Percentiles rank a stretch among this genome's conserved stretches.
Evolutionary conservation across 1,140 invertebrate species (phyloP).

Genomic region (Zaprionus ornatus): DNA sequence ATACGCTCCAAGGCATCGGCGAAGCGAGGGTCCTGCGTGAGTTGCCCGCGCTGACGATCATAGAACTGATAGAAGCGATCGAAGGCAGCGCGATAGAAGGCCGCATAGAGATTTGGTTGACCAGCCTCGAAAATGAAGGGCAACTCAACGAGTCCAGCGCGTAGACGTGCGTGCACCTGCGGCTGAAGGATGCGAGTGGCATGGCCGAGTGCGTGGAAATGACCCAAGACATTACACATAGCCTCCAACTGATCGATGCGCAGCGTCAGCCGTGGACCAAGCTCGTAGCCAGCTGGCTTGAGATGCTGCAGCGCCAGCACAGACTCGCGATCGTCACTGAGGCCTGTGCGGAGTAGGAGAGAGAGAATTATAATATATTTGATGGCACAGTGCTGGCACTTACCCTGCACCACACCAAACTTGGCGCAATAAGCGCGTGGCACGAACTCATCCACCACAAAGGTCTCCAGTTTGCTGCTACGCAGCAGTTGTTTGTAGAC

Average conservation of each 20-base stretch:
- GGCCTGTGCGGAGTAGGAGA: conserved; percentile 17
- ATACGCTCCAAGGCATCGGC: conserved; percentile 49
- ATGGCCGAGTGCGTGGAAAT: conserved; percentile 75
- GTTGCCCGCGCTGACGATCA: conserved; percentile 36
- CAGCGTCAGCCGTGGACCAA: conserved; percentile 64
- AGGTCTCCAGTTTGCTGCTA: conserved; percentile 46
- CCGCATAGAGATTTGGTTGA: conserved; percentile 43
- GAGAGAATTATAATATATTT: background rate
- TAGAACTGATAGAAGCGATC: conserved; percentile 72
- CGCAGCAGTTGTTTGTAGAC: conserved; percentile 68
- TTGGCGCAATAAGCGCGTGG: conserved; percentile 60
- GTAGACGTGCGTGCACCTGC: conserved; percentile 49
- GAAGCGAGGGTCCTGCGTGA: conserved; percentile 23
- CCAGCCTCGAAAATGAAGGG: conserved; percentile 46
- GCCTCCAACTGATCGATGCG: conserved; percentile 65
- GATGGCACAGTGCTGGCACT: background rate
- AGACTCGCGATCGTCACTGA: conserved; percentile 52
- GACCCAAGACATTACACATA: conserved; percentile 61
- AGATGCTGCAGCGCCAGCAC: conserved; percentile 76
- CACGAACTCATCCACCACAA: conserved; percentile 55
- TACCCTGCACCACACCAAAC: conserved; percentile 65
- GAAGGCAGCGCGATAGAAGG: conserved; percentile 63
- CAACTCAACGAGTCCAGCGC: conserved; percentile 44
- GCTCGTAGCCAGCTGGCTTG: conserved; percentile 56
- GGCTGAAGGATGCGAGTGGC: conserved; percentile 62